A percentile compares a stretch with the other conserved stretches of the same genome.
phyloP scores from a whole-genome alignment of 2,113 vertebrate genomes.

The Esox niger region DNA sequence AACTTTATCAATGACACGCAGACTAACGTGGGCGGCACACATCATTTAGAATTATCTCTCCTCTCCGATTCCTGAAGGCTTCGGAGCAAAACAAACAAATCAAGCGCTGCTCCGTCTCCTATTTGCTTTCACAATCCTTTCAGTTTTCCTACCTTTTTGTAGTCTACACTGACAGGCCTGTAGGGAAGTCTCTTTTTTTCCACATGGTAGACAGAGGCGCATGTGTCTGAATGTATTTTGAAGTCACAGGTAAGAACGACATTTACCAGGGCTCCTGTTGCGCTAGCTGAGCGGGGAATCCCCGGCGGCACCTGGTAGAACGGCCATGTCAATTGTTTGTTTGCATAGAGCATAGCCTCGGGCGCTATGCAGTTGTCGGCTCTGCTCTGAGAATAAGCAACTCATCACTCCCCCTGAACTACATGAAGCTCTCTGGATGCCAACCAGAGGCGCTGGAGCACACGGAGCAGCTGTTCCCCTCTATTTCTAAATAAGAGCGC shows the following conservation, averaged over 20 bases:
- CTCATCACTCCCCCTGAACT: slow-evolving; percentile 45
- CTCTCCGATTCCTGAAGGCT: slow-evolving; percentile 43
- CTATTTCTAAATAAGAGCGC: too few relatives aligned
- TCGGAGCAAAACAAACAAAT: slow-evolving; percentile 42
- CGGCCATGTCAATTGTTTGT: slow-evolving; percentile 70
- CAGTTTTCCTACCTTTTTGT: slow-evolving; percentile 1
- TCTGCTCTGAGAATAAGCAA: slow-evolving; percentile 37
- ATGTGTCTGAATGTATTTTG: slow-evolving; percentile 49
- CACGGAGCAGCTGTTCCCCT: slow-evolving; percentile 26
- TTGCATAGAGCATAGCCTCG: slow-evolving; percentile 63
- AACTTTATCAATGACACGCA: slow-evolving; percentile 77
- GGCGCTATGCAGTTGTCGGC: slow-evolving; percentile 47
- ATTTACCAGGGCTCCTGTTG: slow-evolving; percentile 53
- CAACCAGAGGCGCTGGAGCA: slow-evolving; percentile 23
- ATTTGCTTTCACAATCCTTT: slow-evolving; percentile 22
- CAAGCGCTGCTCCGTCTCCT: slow-evolving; percentile 38
- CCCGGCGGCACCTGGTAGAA: slow-evolving; percentile 59
- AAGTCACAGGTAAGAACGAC: slow-evolving; percentile 47
- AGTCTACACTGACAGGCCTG: slow-evolving; percentile 45
- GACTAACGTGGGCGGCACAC: slow-evolving; percentile 55
- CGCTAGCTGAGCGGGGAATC: slow-evolving; percentile 57
- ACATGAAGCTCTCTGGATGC: slow-evolving; percentile 29
- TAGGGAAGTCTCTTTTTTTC: slow-evolving; percentile 45
- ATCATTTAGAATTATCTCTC: slow-evolving; percentile 66
- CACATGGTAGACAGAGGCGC: slow-evolving; percentile 30